Evolutionary conservation across 2,797 vertebrate species (phyloP), one percentile per base, ranked within the genome.

Genomic region (Scomberomorus guttatus): DNA sequence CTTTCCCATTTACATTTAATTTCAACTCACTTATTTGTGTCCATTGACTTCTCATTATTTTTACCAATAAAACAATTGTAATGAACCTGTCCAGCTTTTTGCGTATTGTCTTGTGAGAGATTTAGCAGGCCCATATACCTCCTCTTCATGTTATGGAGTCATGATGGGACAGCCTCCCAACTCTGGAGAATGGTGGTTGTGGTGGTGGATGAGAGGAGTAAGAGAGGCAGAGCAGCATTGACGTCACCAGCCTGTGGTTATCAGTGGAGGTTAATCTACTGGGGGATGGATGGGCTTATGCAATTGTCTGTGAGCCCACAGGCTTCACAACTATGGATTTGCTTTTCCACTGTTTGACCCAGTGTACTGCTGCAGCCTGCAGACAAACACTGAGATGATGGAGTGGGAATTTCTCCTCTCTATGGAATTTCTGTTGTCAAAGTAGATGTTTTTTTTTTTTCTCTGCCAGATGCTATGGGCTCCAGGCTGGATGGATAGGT

Each of bases 201-300:
- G 79, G 73, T 73, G 63, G 62, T 75, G 77, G 15, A 80, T 50
- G 32, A 72, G 81, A 59, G 58, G 44, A 73, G 75, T 48, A 75
- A 75, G 81, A 62, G 80, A 85, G 72, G 77, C 82, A 83, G 84
- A 83, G 78, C 77, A 82, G 84, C 71, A 81, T 89, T 95, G 93
- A 94, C 89, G 92, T 95, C 94, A 96, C 68, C 74, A 71, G 82
- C 73, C 91, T 86, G 84, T 86, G 84, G 88, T 92, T 90, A 90
- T 94, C 92, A 92, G 87, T 75, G 64, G 86, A 92, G 92, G 92
- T 92, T 94, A 94, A 95, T 95, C 93, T 95, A 91, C 75, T 81
- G 74, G 65, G 85, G 84, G 80, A 87, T 84, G 88, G 83, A 89
- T 80, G 74, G 72, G 84, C 74, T 96, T 95, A 94, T 95, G 93